A percentile compares a stretch with the other conserved stretches of the same genome.
phyloP scores from a whole-genome alignment of 2,797 vertebrate genomes.

The Amniataba percoides region DNA sequence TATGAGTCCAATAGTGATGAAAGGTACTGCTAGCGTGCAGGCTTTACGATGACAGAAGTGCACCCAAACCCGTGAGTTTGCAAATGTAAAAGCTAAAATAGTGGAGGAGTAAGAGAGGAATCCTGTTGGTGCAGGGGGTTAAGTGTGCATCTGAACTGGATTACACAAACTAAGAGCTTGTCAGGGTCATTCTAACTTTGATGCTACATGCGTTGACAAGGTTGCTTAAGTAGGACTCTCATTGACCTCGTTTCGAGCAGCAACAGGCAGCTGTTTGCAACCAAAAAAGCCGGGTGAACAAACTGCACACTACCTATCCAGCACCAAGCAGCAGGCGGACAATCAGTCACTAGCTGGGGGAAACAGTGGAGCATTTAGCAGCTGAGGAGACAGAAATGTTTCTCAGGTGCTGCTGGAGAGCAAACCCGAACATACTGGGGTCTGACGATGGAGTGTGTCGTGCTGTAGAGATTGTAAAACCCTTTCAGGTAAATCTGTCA shows the following conservation, averaged over 20 bases:
- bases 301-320: too few relatives aligned
- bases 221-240: not conserved
- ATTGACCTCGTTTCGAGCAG: too few relatives aligned
- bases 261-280: too few relatives aligned
- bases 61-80: not conserved
- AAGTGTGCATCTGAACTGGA: not conserved
- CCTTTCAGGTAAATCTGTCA: not conserved
- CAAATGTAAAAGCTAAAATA: not conserved
- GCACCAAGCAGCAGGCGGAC: too few relatives aligned
- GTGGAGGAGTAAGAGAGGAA: not conserved
- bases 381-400: too few relatives aligned
- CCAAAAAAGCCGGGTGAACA: too few relatives aligned
- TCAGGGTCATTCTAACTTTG: not conserved
- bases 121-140: too few relatives aligned
- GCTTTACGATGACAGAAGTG: slow-evolving; percentile 5
- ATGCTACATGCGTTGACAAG: not conserved
- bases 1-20: not conserved
- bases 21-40: not conserved
- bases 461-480: not conserved
- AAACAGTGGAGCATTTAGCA: too few relatives aligned
- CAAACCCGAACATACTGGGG: too few relatives aligned
- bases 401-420: too few relatives aligned
- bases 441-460: too few relatives aligned
- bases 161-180: not conserved
- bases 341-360: too few relatives aligned